A percentile compares a stretch with the other conserved stretches of the same genome.
phyloP scores from a whole-genome alignment of 2,888 invertebrate genomes.

The Agonopterix arenella region DNA sequence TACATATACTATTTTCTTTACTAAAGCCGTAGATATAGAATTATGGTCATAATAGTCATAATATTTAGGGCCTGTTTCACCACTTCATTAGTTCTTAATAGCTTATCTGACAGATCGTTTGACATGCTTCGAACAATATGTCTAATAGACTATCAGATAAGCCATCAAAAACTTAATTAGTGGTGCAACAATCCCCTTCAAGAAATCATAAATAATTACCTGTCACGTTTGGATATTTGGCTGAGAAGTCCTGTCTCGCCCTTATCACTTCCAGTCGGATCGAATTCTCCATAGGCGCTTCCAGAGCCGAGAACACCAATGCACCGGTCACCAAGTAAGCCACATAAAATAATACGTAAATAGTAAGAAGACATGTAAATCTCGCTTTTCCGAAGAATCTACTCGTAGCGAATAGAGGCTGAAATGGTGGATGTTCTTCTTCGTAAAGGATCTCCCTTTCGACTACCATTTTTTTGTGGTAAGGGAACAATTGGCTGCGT shows the following conservation, averaged over 20 bases:
- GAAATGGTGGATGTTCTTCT: conserved; percentile 62
- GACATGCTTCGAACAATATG: too few relatives aligned
- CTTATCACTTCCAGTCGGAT: conserved; percentile 67
- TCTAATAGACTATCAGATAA: too few relatives aligned
- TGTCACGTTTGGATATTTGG: conserved; percentile 77
- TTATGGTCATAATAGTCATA: too few relatives aligned
- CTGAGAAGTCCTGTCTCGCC: conserved; percentile 74
- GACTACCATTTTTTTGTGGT: conserved; percentile 61
- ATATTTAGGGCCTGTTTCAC: too few relatives aligned
- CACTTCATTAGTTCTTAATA: too few relatives aligned
- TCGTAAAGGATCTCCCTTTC: conserved; percentile 61
- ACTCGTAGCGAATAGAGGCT: conserved; percentile 55
- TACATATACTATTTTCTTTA: too few relatives aligned
- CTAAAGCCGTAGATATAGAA: too few relatives aligned
- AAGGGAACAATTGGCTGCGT: conserved; percentile 61
- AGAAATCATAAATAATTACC: conserved; percentile 56
- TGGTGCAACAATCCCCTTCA: neutral
- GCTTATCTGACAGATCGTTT: too few relatives aligned
- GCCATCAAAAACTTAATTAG: too few relatives aligned
- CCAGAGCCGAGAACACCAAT: conserved; percentile 80
- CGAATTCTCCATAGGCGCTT: conserved; percentile 78
- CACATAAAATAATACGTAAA: conserved; percentile 77
- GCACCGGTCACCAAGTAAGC: conserved; percentile 81
- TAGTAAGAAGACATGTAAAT: conserved; percentile 68
- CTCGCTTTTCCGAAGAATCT: conserved; percentile 71